Percentiles rank a stretch among this genome's conserved stretches.
These are phyloP conservation scores for Meloidogyne floridensis DNA, from an alignment of 1,140 invertebrate species.

Conservation along the genomic window DNA sequence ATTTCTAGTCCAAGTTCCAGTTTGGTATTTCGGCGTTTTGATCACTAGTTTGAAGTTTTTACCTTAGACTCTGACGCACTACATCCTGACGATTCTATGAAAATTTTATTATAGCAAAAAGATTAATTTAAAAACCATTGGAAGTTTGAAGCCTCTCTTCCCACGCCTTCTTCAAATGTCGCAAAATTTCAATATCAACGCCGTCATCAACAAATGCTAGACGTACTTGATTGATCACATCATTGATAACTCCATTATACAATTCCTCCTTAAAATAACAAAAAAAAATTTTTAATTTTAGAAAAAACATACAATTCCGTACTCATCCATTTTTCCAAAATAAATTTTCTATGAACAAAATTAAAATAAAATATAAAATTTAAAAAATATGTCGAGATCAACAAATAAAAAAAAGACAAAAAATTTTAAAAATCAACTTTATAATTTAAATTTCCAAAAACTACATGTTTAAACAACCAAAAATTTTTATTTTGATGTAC, in stretches of 20 bases:
- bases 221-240: not conserved
- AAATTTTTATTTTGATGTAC: not conserved
- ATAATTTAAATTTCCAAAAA: not conserved
- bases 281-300: not conserved
- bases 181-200: constrained; percentile 15
- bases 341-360: not conserved
- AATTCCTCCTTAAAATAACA: constrained; percentile 1
- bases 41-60: not conserved
- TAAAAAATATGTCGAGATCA: not conserved
- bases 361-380: not conserved
- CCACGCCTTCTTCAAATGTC: not conserved
- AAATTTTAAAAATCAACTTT: not conserved
- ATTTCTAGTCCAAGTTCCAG: no score
- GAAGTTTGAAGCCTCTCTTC: not conserved
- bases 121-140: not conserved
- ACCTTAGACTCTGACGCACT: not conserved
- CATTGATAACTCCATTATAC: constrained; percentile 8
- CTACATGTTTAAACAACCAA: constrained; percentile 3
- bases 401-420: not conserved
- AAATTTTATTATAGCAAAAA: not conserved
- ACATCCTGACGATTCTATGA: not conserved
- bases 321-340: not conserved
- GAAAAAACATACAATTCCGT: not conserved
- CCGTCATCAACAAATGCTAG: constrained; percentile 15
- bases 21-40: no score